Conservation (phyloP, 1,140 invertebrate genomes). For the Ceratitis capitata region DNA sequence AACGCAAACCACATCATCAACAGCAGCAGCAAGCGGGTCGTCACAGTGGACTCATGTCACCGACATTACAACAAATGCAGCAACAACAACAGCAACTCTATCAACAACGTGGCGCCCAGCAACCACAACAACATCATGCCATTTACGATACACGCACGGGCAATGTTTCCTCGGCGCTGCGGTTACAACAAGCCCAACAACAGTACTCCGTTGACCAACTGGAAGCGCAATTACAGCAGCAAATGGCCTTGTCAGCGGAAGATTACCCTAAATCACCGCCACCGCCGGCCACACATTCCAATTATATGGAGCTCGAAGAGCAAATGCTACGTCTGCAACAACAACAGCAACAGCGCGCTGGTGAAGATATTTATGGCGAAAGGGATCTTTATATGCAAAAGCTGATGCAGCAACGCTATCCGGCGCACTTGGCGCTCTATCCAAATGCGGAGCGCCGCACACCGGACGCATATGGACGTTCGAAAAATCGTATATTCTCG, state of each 20-base stretch:
- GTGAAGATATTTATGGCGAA: constrained; percentile 61
- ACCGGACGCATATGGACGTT: constrained; percentile 82
- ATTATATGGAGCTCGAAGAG: constrained; percentile 59
- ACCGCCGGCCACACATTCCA: constrained; percentile 35
- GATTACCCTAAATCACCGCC: constrained; percentile 41
- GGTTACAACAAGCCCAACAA: constrained; percentile 57
- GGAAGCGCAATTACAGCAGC: constrained; percentile 60
- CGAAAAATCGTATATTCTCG: constrained; percentile 69
- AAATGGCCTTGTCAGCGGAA: constrained; percentile 42
- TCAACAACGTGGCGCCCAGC: constrained; percentile 49
- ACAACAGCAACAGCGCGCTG: constrained; percentile 47
- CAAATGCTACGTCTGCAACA: constrained; percentile 56
- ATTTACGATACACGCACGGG: constrained; percentile 62
- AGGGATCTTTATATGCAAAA: constrained; percentile 62
- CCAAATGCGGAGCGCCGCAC: constrained; percentile 73
- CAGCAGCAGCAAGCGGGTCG: constrained; percentile 50
- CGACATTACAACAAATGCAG: constrained; percentile 59
- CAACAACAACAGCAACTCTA: constrained; percentile 57
- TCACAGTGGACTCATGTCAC: constrained; percentile 55
- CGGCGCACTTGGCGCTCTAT: constrained; percentile 48
- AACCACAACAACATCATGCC: constrained; percentile 61
- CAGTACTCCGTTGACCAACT: constrained; percentile 59
- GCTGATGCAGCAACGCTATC: constrained; percentile 57
- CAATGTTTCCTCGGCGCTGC: constrained; percentile 57
- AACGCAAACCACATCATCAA: constrained; percentile 55